These are phyloP conservation scores for Theonella swinhoei DNA, from an alignment of 37 sponge, comb jelly and placozoan species.

Conservation along the genomic window DNA sequence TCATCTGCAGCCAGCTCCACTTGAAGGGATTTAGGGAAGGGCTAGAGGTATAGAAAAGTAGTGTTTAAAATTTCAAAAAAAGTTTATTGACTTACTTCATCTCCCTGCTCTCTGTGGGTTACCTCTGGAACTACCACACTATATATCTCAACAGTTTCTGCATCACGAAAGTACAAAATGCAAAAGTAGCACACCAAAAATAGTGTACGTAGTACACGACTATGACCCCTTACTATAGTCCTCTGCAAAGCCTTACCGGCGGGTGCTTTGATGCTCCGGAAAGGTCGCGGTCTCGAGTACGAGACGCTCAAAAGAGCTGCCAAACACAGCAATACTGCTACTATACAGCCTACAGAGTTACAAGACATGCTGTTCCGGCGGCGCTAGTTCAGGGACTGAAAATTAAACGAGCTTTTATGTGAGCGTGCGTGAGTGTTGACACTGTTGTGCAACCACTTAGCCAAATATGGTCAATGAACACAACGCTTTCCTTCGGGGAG, in stretches of 20 bases:
- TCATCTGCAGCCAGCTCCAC: background rate
- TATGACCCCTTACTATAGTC: background rate
- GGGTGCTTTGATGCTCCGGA: slow-evolving; percentile 36
- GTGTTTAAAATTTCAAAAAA: no score
- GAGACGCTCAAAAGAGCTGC: background rate
- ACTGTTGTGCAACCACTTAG: no score
- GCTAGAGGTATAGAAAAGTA: slow-evolving; percentile 1
- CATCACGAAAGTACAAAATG: background rate
- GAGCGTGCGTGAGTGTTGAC: no score
- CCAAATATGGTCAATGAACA: no score
- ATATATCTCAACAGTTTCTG: slow-evolving; percentile 51
- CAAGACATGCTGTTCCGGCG: no score
- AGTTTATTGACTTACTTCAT: background rate
- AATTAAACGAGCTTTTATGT: no score
- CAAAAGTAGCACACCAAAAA: background rate
- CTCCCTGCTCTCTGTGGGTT: slow-evolving; percentile 1
- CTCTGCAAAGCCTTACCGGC: slow-evolving; percentile 14
- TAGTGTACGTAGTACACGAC: no score
- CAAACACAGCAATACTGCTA: background rate
- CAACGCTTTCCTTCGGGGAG: no score
- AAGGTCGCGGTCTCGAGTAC: background rate
- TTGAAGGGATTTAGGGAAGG: background rate
- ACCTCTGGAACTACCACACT: slow-evolving; percentile 34
- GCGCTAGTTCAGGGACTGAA: no score
- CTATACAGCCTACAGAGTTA: no score